Evolutionary conservation across 2,797 vertebrate species (phyloP).

Genomic region (Sylvia borin): DNA sequence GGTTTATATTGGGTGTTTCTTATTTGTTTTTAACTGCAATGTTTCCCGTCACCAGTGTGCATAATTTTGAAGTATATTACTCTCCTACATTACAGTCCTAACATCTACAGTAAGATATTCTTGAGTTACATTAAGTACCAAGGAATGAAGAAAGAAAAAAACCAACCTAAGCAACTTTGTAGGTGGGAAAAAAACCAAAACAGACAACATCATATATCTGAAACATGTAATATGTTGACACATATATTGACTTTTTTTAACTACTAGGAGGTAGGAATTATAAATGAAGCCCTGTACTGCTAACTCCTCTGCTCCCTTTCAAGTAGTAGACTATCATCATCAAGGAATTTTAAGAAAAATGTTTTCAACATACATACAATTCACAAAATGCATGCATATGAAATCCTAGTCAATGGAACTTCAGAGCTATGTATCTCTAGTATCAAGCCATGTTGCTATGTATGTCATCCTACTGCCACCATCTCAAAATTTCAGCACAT

Average conservation of each 20-base stretch:
- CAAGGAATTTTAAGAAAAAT: background rate
- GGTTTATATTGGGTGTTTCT: background rate
- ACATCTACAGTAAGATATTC: background rate
- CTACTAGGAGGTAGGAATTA: background rate
- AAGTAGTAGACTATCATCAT: background rate
- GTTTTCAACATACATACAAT: background rate
- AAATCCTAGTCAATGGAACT: background rate
- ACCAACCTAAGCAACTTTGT: background rate
- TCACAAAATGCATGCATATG: background rate
- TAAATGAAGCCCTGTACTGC: background rate
- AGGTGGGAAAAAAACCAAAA: accelerated
- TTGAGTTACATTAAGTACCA: background rate
- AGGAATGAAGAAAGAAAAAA: background rate
- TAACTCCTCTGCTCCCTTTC: background rate
- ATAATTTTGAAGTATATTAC: background rate
- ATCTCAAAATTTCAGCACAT: background rate
- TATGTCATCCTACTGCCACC: background rate
- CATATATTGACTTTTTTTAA: background rate
- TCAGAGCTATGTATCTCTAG: background rate
- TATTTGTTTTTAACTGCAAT: background rate
- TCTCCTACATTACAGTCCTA: background rate
- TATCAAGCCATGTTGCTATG: background rate
- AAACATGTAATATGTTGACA: background rate
- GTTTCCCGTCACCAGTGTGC: background rate
- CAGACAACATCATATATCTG: background rate